phyloP scores from a whole-genome alignment of 2,797 vertebrate species.

The Poeciliopsis presidionis region DNA sequence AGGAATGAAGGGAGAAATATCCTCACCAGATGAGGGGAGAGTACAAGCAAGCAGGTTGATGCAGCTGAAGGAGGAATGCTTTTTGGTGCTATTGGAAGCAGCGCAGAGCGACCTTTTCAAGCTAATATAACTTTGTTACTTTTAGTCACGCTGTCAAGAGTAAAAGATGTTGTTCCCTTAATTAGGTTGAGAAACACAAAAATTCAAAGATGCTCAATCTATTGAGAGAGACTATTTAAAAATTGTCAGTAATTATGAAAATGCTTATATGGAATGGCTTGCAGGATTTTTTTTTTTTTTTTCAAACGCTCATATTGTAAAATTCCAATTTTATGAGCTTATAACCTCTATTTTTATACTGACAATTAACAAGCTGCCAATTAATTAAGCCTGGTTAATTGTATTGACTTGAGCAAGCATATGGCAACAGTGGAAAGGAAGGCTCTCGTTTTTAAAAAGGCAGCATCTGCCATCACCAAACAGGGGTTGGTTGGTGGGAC shows the following conservation, averaged over 20 bases:
- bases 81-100: neutral
- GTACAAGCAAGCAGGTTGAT: neutral
- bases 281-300: neutral
- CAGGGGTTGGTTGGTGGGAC: neutral
- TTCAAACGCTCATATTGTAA: neutral
- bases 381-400: neutral
- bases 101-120: neutral
- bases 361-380: neutral
- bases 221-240: neutral
- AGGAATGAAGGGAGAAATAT: constrained; percentile 43
- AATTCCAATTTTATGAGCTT: neutral
- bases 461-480: neutral
- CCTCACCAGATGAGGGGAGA: constrained; percentile 21
- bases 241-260: neutral
- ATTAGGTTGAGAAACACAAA: neutral
- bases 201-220: neutral
- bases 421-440: neutral
- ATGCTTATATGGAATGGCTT: neutral
- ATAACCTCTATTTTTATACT: neutral
- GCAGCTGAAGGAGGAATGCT: constrained; percentile 6
- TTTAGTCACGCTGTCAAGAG: neutral
- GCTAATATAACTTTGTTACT: neutral
- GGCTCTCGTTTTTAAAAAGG: neutral
- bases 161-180: neutral
- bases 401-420: neutral